Evolutionary conservation across 2,888 invertebrate genomes (phyloP).

Genomic region (Drosophila testacea): DNA sequence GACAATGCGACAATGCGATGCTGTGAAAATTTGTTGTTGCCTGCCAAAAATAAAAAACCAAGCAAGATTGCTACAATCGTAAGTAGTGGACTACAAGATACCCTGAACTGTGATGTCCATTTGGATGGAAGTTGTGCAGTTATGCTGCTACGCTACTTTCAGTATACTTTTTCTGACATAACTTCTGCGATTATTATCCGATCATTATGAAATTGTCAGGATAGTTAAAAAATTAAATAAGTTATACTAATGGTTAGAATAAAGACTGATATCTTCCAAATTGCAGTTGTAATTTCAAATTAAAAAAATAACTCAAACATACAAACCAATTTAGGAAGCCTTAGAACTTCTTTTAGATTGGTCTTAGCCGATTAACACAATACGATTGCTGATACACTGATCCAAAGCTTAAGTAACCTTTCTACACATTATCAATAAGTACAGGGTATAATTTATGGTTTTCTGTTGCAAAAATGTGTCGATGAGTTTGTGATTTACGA

Average conservation of each 20-base stretch:
- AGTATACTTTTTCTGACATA: no score
- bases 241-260: no score
- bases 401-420: no score
- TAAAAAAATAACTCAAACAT: no score
- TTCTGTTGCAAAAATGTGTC: conserved; percentile 64
- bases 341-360: not conserved
- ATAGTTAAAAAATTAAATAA: no score
- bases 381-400: no score
- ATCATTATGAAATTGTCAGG: no score
- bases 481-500: conserved; percentile 69
- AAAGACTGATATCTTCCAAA: no score
- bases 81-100: not conserved
- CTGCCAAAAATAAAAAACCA: conserved; percentile 11
- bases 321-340: not conserved
- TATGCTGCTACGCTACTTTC: no score
- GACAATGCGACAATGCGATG: conserved; percentile 47
- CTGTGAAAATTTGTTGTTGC: conserved; percentile 69
- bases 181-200: no score
- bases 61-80: not conserved
- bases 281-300: not conserved
- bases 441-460: conserved; percentile 51
- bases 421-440: not conserved
- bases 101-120: not conserved
- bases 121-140: no score
- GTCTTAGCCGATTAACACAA: no score